phyloP scores from a whole-genome alignment of 2,888 invertebrate species.

The Thymelicus lineola region DNA sequence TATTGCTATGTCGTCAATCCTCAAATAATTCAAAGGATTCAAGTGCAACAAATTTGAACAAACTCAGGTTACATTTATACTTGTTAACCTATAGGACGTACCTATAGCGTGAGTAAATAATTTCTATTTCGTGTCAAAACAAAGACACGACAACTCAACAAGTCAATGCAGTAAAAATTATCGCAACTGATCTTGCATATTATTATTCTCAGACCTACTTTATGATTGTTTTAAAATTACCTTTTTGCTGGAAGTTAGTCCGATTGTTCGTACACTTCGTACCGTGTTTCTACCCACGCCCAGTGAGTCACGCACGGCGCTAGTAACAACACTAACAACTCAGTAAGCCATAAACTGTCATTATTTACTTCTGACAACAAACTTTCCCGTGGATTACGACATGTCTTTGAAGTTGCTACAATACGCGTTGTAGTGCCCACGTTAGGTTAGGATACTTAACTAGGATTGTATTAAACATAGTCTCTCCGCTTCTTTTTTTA shows the following conservation, averaged over 20 bases:
- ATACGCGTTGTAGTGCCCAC: not conserved
- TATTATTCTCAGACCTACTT: conserved; percentile 2
- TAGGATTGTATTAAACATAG: too few species aligned
- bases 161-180: conserved; percentile 6
- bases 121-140: conserved; percentile 4
- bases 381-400: conserved; percentile 55
- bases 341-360: conserved; percentile 42
- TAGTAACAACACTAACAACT: conserved; percentile 43
- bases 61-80: too few species aligned
- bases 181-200: conserved; percentile 8
- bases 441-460: not conserved
- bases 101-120: not conserved
- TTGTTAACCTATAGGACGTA: too few species aligned
- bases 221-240: conserved; percentile 14
- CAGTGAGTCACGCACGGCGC: conserved; percentile 57
- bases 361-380: conserved; percentile 44
- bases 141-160: not conserved
- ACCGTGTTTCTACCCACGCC: conserved; percentile 29
- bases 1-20: too few species aligned
- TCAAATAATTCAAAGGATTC: too few species aligned
- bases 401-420: conserved; percentile 40
- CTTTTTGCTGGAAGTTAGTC: conserved; percentile 28
- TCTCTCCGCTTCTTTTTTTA: too few species aligned
- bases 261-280: conserved; percentile 5
- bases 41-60: too few species aligned